Base-by-base conservation (phyloP, 2,888 invertebrate species). In the Pristionchus arcanus region DNA sequence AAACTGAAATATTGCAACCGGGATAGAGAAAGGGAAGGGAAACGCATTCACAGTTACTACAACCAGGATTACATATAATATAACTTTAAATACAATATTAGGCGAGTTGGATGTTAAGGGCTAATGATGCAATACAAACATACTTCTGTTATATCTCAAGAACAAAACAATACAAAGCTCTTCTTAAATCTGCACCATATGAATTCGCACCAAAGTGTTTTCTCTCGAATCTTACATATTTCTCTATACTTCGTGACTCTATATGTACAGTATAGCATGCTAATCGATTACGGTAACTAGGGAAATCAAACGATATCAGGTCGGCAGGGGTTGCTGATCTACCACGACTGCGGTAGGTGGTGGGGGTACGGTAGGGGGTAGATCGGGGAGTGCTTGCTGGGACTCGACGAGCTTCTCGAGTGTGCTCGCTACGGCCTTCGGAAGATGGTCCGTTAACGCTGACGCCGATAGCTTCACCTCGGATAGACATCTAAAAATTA, bases 401-500 rank as follows among this genome's bases (percentile, higher is more conserved):
- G 68, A 28, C 42, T 55, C 88, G 25, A 55, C 34, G 11, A 59
- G 84, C 37, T 34, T 55, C 42, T 87, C 68, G 31, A 49, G 42
- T 0, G n/a, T 37, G 49, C 25, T 42, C 55, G 66, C 66, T 28
- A 97, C 97, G 95, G 97, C 97, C 95, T 97, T 97, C 0, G 98
- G 98, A 85, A 98, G 96, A 95, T 98, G 98, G 95, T 98, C 98
- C 1, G 97, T 96, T 9, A 98, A 95, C 97, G 98, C 98, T 86
- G 97, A 96, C 13, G 97, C 97, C 97, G 97, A 97, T 88, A 98
- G 97, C 93, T 97, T 96, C 89, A 98, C 96, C 94, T 97, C 94
- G 21, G 91, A 91, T 25, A 94, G 91, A 28, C 93, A 92, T 66
- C 92, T 93, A 90, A 0, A 77, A 42, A n/a, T 3, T 9, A 88